Percentiles rank a stretch among this genome's conserved stretches.
These are phyloP conservation scores for Macrosiphum euphorbiae DNA, from an alignment of 2,888 invertebrate species.

Conservation along the genomic window DNA sequence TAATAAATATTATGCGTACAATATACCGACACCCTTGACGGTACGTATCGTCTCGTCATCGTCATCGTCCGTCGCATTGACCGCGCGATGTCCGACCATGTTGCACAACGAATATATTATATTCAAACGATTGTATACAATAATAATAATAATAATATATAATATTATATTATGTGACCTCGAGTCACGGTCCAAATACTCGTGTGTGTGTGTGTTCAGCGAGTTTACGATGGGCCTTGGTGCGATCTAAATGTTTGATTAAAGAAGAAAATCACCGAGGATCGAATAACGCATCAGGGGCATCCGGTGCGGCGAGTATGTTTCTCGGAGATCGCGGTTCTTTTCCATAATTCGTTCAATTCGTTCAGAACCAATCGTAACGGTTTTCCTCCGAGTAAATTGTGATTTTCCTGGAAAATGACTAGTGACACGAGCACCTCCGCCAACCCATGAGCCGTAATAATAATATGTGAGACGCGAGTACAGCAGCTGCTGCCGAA, in stretches of 20 bases:
- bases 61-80: background rate
- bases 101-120: slow-evolving; percentile 14
- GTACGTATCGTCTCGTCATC: background rate
- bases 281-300: background rate
- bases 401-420: background rate
- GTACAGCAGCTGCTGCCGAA: background rate
- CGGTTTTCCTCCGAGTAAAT: background rate
- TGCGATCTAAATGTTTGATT: background rate
- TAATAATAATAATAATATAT: background rate
- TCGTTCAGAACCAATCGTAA: background rate
- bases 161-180: background rate
- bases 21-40: slow-evolving; percentile 3
- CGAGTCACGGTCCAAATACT: slow-evolving; percentile 51
- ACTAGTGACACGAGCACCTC: background rate
- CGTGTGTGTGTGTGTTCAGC: background rate
- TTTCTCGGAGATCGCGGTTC: background rate
- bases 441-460: background rate
- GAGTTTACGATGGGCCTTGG: background rate
- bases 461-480: background rate
- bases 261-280: background rate
- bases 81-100: background rate
- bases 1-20: background rate
- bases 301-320: background rate
- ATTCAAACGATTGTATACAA: background rate
- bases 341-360: background rate